Percentiles rank a stretch among this genome's conserved stretches.
Conservation (phyloP, 2,113 vertebrate species). For the Thryonomys swinderianus region DNA sequence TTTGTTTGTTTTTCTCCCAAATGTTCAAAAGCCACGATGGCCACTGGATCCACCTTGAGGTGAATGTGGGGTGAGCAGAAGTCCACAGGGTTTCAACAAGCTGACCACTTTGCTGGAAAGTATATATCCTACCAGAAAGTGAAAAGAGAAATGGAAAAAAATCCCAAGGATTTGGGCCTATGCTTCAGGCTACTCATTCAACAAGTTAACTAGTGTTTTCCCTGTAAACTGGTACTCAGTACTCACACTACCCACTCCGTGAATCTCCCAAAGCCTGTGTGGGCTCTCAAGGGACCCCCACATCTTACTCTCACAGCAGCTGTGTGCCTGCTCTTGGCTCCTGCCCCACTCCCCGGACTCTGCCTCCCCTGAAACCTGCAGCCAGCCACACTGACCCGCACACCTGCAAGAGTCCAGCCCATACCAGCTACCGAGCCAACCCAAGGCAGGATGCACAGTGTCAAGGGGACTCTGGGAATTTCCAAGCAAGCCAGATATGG, state of each 20-base stretch:
- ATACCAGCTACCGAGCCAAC: background rate
- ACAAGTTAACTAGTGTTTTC: background rate
- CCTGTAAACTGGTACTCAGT: background rate
- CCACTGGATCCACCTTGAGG: background rate
- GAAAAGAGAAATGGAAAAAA: background rate
- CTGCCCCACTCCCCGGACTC: background rate
- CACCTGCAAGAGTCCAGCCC: background rate
- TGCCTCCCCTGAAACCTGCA: background rate
- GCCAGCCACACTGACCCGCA: background rate
- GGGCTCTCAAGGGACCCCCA: background rate
- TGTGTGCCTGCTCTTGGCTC: too few species aligned
- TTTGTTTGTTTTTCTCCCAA: conserved; percentile 29
- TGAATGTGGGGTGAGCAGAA: background rate
- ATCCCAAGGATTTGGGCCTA: too few species aligned
- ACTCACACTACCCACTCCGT: background rate
- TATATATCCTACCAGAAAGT: background rate
- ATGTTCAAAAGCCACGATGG: conserved; percentile 47
- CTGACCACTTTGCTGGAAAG: background rate
- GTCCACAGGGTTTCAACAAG: background rate
- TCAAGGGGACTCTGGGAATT: background rate
- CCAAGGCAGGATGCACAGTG: background rate
- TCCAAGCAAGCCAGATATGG: background rate
- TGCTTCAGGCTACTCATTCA: background rate
- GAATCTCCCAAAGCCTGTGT: background rate
- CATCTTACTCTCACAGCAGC: background rate